phyloP scores from a whole-genome alignment of 2,797 vertebrate genomes.

The Amniataba percoides region DNA sequence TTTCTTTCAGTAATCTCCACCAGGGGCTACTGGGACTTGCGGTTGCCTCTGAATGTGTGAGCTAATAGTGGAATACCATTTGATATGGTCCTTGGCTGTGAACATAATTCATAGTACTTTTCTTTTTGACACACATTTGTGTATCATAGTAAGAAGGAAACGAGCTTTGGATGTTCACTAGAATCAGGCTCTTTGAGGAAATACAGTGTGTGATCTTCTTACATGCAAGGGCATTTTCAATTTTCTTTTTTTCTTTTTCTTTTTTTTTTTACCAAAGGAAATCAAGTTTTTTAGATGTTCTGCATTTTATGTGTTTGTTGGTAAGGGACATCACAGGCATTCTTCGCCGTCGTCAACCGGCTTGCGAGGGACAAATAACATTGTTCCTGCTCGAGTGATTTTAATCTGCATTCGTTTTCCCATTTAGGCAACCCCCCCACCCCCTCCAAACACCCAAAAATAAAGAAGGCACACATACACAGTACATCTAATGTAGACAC shows the following conservation, averaged over 20 bases:
- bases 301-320: slow-evolving; percentile 33
- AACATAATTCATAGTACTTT: slow-evolving; percentile 57
- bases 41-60: slow-evolving; percentile 46
- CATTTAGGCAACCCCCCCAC: slow-evolving; percentile 14
- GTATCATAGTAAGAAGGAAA: slow-evolving; percentile 38
- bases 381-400: slow-evolving; percentile 24
- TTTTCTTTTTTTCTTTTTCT: slow-evolving; percentile 47
- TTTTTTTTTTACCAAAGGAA: slow-evolving; percentile 62
- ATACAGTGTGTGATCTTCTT: slow-evolving; percentile 58
- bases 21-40: slow-evolving; percentile 45
- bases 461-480: background rate
- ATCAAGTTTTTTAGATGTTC: slow-evolving; percentile 62
- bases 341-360: slow-evolving; percentile 35
- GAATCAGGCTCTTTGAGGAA: slow-evolving; percentile 55
- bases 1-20: slow-evolving; percentile 63
- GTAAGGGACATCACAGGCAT: slow-evolving; percentile 42
- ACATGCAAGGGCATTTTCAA: slow-evolving; percentile 65
- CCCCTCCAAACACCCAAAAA: no score
- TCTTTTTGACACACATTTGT: slow-evolving; percentile 47
- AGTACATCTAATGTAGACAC: slow-evolving; percentile 2
- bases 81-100: slow-evolving; percentile 58
- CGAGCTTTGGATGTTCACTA: slow-evolving; percentile 37
- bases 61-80: slow-evolving; percentile 65
- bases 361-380: slow-evolving; percentile 23
- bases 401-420: slow-evolving; percentile 42